Evolutionary conservation across 2,888 invertebrate genomes (phyloP).

Genomic region (Diarsia mendica): DNA sequence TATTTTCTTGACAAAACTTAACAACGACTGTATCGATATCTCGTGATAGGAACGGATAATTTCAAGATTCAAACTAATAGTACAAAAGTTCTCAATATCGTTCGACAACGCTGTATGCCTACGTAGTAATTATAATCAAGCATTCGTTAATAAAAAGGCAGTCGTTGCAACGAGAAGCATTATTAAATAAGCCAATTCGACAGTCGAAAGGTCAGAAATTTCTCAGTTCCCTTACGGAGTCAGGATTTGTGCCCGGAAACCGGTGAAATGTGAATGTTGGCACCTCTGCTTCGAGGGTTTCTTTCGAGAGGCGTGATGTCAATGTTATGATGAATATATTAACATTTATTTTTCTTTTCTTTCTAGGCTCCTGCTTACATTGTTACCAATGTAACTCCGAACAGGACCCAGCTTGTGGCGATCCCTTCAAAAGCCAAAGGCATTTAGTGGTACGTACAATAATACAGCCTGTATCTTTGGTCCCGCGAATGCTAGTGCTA

Average conservation of each 20-base stretch:
- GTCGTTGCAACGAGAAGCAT: no score
- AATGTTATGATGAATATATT: no score
- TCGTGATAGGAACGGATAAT: no score
- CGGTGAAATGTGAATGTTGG: no score
- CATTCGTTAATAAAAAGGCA: neutral
- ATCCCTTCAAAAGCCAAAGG: conserved; percentile 74
- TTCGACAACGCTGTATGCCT: neutral
- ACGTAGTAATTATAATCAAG: neutral
- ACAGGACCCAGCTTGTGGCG: conserved; percentile 78
- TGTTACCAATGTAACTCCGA: conserved; percentile 86
- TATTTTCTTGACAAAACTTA: neutral
- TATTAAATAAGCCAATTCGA: neutral
- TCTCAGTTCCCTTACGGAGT: no score
- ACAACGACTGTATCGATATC: neutral
- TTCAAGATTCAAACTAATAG: neutral
- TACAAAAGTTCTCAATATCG: neutral
- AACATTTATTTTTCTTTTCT: conserved; percentile 50
- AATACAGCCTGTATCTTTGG: neutral
- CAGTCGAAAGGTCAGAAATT: no score
- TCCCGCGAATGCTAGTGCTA: neutral
- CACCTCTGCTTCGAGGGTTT: no score
- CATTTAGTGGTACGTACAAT: conserved; percentile 73
- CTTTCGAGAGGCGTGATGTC: no score
- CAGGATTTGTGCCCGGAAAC: no score
- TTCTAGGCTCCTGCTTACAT: conserved; percentile 82